Base-by-base conservation (phyloP, 2,888 invertebrate species). In the Ectropis crepuscularia region DNA sequence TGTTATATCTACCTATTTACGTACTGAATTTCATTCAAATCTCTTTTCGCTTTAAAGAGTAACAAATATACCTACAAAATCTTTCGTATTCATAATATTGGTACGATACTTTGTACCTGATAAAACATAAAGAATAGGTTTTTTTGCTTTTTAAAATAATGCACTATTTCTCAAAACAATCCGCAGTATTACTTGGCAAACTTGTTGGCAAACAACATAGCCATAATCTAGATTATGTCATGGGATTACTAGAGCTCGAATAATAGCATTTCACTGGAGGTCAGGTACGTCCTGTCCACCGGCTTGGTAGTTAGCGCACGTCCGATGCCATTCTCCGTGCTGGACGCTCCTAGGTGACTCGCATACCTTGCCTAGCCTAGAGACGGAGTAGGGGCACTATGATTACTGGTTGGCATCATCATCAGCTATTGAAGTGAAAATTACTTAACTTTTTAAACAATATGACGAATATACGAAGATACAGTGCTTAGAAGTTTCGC, bases 231-330 rank as follows among this genome's bases (percentile, higher is more conserved):
- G 85, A 88, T 91, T 91, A 90, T 91, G 90, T 91, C 90, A 91
- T 87, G 86, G 83, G 90, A 87, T 87, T 89, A 89, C 85, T 89
- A 73, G 90, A 88, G 84, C 89, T 88, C 82, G 85, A 83, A 86
- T 87, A 85, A 85, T 86, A 76, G 82, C 81, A 81, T 86, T 84
- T 80, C 80, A 83, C 82, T 85, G 74, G 81, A 87, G 86, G 87
- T 84, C 85, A 80, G 65, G 47, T 28, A 47, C 70, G 78, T 63
- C 82, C 64, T 55, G 57, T 65, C 71, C 65, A 67, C 65, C 63
- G 59, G 63, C 48, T 87, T 83, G 69, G 77, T 71, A 86, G 62
- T 68, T 84, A 43, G 39, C 42, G 71, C 90, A 89, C 90, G 92
- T 88, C 38, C 73, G 47, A 63, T 70, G 68, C 79, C 74, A 87